Conservation (phyloP, 2,888 invertebrate genomes). For the Erebia ligea region DNA sequence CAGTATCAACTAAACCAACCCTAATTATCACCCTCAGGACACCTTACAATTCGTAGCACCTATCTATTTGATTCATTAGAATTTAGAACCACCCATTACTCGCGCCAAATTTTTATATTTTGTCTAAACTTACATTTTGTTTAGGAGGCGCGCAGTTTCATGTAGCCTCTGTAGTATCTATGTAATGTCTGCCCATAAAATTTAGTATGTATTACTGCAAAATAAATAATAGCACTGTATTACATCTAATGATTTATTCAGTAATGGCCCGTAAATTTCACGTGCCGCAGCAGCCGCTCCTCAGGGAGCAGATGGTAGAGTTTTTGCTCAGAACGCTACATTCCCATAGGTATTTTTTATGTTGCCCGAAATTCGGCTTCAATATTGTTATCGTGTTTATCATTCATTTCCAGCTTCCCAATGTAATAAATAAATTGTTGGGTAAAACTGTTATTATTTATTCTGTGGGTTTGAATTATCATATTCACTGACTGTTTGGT, state of each 20-base stretch:
- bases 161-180: too few species aligned
- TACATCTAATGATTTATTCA: conserved; percentile 5
- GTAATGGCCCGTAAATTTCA: conserved; percentile 11
- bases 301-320: conserved; percentile 9
- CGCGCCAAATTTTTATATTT: too few species aligned
- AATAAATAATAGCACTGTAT: not conserved
- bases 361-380: conserved; percentile 2
- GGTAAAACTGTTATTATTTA: not conserved
- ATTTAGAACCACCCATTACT: too few species aligned
- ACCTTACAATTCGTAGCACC: too few species aligned
- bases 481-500: too few species aligned
- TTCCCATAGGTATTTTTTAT: conserved; percentile 10
- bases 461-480: not conserved
- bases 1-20: too few species aligned
- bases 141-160: too few species aligned
- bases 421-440: not conserved
- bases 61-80: too few species aligned
- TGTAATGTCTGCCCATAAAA: too few species aligned
- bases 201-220: too few species aligned
- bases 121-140: too few species aligned
- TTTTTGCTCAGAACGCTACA: conserved; percentile 5
- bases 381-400: conserved; percentile 8
- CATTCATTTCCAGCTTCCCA: not conserved
- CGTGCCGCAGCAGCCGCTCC: not conserved
- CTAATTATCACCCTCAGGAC: too few species aligned